Conservation (phyloP, 2,113 vertebrate species). For the Mixornis gularis region DNA sequence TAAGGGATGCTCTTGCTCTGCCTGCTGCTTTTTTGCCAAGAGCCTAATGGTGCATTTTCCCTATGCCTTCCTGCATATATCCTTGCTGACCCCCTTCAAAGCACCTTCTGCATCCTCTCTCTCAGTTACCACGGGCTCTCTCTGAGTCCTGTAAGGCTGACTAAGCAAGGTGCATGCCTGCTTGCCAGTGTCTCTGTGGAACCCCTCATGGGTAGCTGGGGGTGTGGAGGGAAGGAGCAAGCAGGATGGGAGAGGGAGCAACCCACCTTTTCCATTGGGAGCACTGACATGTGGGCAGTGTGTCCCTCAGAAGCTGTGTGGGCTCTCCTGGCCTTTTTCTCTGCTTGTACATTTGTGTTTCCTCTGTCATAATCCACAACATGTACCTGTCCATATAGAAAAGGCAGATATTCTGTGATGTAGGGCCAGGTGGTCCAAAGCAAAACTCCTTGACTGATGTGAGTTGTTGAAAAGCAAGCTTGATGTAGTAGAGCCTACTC, state of each 20-base stretch:
- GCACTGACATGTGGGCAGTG: neutral
- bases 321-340: neutral
- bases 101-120: neutral
- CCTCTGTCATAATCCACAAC: neutral
- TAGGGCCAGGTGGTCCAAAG: neutral
- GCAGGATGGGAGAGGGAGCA: neutral
- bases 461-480: neutral
- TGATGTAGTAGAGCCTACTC: neutral
- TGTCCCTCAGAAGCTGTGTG: neutral
- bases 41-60: neutral
- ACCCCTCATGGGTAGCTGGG: neutral
- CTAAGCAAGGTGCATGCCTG: neutral
- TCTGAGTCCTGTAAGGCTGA: neutral
- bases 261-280: neutral
- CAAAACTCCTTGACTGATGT: neutral
- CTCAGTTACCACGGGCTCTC: neutral
- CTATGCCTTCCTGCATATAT: accelerated
- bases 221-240: neutral
- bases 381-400: neutral
- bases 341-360: neutral
- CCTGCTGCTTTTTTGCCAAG: neutral
- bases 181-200: neutral
- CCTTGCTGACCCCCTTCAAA: neutral
- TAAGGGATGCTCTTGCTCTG: neutral
- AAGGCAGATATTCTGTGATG: neutral